phyloP scores from a whole-genome alignment of 1,140 invertebrate species.

The Bemisia tabaci region DNA sequence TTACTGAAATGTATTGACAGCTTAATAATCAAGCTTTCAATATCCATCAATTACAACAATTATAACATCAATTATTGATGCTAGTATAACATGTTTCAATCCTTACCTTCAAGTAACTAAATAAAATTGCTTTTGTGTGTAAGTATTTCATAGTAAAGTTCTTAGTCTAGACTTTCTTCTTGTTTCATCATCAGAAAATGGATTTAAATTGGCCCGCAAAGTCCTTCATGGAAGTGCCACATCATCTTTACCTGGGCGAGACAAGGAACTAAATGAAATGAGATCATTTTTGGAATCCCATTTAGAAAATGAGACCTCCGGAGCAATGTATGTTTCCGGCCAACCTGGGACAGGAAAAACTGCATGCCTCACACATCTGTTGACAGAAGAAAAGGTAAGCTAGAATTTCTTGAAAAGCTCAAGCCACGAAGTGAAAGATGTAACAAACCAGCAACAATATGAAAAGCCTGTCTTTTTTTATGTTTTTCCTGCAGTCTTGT shows the following conservation, averaged over 20 bases:
- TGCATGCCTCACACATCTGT: conserved; percentile 60
- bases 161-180: too few relatives aligned
- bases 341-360: conserved; percentile 95
- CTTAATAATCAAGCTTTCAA: too few relatives aligned
- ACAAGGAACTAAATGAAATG: conserved; percentile 57
- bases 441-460: background rate
- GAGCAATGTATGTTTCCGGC: conserved; percentile 84
- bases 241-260: conserved; percentile 54
- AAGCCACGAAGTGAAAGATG: background rate
- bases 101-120: too few relatives aligned
- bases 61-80: too few relatives aligned
- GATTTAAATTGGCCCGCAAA: background rate
- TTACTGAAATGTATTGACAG: too few relatives aligned
- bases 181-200: background rate
- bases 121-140: too few relatives aligned
- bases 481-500: too few relatives aligned
- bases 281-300: conserved; percentile 51
- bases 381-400: conserved; percentile 40
- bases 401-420: too few relatives aligned
- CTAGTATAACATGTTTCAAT: too few relatives aligned
- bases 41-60: too few relatives aligned
- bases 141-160: too few relatives aligned
- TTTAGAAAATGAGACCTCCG: conserved; percentile 49
- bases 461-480: too few relatives aligned
- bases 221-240: conserved; percentile 52